A percentile compares a stretch with the other conserved stretches of the same genome.
phyloP scores from a whole-genome alignment of 2,888 invertebrate species.

The Bellardia pandia region DNA sequence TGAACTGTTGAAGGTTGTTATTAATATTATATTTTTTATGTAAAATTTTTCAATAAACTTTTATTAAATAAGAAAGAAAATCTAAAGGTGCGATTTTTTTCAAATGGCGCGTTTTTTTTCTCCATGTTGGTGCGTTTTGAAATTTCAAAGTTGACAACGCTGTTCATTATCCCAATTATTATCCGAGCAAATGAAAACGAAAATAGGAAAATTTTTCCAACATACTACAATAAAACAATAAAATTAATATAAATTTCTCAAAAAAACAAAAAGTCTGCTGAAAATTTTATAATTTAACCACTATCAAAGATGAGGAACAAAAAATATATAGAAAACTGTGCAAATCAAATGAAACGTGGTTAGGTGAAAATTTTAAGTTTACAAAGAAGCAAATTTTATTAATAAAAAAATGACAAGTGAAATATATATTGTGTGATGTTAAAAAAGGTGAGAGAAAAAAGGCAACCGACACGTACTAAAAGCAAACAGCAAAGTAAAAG shows the following conservation, averaged over 20 bases:
- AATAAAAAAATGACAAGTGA: slow-evolving; percentile 67
- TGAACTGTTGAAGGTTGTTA: no score
- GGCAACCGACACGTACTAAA: slow-evolving; percentile 29
- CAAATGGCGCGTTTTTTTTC: no score
- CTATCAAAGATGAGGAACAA: slow-evolving; percentile 59
- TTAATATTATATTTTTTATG: no score
- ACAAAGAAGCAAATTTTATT: slow-evolving; percentile 55
- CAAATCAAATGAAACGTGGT: slow-evolving; percentile 69
- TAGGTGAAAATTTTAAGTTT: slow-evolving; percentile 54
- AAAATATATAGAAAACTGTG: slow-evolving; percentile 43
- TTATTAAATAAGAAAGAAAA: no score
- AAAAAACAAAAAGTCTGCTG: slow-evolving; percentile 46
- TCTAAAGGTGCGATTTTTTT: no score
- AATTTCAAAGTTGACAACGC: no score
- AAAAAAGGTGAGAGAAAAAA: slow-evolving; percentile 42
- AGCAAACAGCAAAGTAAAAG: slow-evolving; percentile 47
- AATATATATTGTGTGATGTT: slow-evolving; percentile 45
- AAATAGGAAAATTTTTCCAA: slow-evolving; percentile 67
- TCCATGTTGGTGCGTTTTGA: no score
- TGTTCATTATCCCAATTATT: slow-evolving; percentile 65
- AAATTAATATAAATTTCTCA: slow-evolving; percentile 56
- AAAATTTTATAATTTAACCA: slow-evolving; percentile 37
- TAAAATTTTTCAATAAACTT: no score
- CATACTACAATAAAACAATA: slow-evolving; percentile 53
- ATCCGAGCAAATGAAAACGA: slow-evolving; percentile 70